phyloP scores from a whole-genome alignment of 2,797 vertebrate genomes.

The Vipera latastei region DNA sequence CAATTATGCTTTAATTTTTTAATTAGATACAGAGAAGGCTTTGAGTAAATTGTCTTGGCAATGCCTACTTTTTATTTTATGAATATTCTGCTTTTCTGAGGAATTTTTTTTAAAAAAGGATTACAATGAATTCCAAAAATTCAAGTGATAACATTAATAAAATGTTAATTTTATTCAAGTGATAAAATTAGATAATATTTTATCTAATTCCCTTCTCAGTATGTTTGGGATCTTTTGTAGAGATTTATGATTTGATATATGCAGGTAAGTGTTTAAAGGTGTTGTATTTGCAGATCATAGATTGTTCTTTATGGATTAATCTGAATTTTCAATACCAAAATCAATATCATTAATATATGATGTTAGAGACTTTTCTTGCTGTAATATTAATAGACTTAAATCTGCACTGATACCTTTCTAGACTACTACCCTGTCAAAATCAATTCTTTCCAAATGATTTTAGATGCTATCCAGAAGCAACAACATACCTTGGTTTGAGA shows the following conservation, averaged over 20 bases:
- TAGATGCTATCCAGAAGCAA: background rate
- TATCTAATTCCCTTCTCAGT: background rate
- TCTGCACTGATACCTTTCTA: background rate
- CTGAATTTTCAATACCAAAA: background rate
- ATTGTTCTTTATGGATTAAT: background rate
- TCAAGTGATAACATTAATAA: background rate
- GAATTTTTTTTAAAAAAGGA: background rate
- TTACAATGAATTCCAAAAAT: background rate
- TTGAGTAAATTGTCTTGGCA: background rate
- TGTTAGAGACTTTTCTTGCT: background rate
- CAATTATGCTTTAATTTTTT: background rate
- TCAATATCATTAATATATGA: background rate
- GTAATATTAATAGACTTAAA: background rate
- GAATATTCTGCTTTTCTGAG: background rate
- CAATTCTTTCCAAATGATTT: background rate
- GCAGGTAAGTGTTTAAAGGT: background rate
- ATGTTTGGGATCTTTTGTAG: background rate
- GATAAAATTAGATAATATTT: background rate
- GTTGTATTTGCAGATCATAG: background rate
- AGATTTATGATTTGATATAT: background rate
- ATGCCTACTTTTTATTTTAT: background rate
- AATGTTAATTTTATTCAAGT: too few relatives aligned
- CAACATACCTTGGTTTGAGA: background rate
- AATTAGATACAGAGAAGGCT: background rate
- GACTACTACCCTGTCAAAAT: background rate